Conservation (phyloP, 2,797 vertebrate genomes). For the Oryzias dopingdopingensis region DNA sequence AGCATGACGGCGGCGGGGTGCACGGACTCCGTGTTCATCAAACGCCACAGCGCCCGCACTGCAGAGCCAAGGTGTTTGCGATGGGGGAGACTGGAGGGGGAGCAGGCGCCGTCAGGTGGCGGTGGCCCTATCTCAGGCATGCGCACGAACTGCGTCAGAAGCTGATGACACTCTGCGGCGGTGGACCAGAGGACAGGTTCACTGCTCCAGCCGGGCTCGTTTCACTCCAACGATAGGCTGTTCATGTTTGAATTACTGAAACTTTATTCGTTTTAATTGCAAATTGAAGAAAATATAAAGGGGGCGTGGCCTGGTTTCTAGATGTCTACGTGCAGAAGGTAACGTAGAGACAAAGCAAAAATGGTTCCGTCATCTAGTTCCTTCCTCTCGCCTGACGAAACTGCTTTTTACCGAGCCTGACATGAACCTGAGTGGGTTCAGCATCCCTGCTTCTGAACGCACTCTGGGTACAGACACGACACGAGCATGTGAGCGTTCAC, state of each 20-base stretch:
- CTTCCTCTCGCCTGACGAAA: background rate
- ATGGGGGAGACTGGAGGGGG: constrained; percentile 26
- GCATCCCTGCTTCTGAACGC: too few species aligned
- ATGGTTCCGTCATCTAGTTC: constrained; percentile 39
- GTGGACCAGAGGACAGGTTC: constrained; percentile 56
- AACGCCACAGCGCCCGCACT: constrained; percentile 50
- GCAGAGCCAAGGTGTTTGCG: constrained; percentile 51
- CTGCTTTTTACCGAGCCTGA: background rate
- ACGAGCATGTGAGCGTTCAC: too few species aligned
- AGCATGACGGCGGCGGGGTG: constrained; percentile 75
- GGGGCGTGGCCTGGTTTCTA: background rate
- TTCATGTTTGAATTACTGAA: background rate
- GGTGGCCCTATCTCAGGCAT: constrained; percentile 49
- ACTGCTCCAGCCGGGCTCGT: constrained; percentile 7
- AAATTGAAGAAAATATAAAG: background rate
- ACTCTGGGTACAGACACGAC: too few species aligned
- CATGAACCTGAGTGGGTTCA: too few species aligned
- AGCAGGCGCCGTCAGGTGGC: constrained; percentile 56
- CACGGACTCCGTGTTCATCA: constrained; percentile 77
- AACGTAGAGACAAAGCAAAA: constrained; percentile 34
- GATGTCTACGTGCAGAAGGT: constrained; percentile 58
- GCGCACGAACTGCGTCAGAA: constrained; percentile 57
- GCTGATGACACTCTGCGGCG: constrained; percentile 39
- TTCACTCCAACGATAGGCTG: constrained; percentile 1
- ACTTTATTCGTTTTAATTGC: too few species aligned